Percentiles rank a stretch among this genome's conserved stretches.
Conservation (phyloP, 2,888 invertebrate genomes). For the Tortricodes alternella region DNA sequence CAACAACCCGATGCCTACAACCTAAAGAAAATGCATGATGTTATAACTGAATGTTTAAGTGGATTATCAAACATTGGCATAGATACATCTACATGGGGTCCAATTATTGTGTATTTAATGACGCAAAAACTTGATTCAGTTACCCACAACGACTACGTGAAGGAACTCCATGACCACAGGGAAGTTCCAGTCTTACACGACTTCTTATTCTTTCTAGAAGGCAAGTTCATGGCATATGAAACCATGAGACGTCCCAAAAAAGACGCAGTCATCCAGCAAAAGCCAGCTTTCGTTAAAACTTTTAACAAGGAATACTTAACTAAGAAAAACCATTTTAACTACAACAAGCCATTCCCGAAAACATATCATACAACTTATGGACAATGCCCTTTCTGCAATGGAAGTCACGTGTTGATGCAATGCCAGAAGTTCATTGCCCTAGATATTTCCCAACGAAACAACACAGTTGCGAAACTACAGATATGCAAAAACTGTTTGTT, state of each 20-base stretch:
- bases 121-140: constrained; percentile 34
- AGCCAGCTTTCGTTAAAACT: neutral
- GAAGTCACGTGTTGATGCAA: constrained; percentile 17
- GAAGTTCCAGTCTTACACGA: constrained; percentile 25
- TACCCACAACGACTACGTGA: constrained; percentile 33
- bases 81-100: constrained; percentile 32
- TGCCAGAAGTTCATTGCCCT: constrained; percentile 14
- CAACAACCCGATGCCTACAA: constrained; percentile 26
- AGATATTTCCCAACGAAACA: constrained; percentile 2
- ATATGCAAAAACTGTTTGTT: constrained; percentile 23
- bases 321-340: neutral
- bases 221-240: constrained; percentile 34
- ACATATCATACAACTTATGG: constrained; percentile 3
- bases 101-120: constrained; percentile 33
- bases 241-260: constrained; percentile 9
- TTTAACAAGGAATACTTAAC: neutral
- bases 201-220: constrained; percentile 32
- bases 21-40: constrained; percentile 32
- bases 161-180: constrained; percentile 19
- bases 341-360: neutral
- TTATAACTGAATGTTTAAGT: constrained; percentile 30
- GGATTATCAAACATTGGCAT: constrained; percentile 30
- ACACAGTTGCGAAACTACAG: constrained; percentile 2
- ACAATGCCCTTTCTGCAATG: constrained; percentile 6
- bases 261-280: neutral